These are phyloP conservation scores for Grus americana DNA, from an alignment of 2,113 vertebrate genomes.

Conservation along the genomic window DNA sequence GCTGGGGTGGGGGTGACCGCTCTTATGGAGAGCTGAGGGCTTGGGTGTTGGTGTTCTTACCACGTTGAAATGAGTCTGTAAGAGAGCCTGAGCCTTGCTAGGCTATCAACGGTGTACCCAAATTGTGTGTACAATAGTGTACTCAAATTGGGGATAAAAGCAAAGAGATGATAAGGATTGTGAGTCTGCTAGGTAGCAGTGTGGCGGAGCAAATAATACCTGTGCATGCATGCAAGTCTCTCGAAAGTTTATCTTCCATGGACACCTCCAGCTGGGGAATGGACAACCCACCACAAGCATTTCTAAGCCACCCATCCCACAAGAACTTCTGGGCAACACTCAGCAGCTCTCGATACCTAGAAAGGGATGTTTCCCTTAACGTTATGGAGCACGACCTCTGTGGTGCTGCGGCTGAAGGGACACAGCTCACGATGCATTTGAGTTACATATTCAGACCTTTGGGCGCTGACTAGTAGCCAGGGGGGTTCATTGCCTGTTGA, in stretches of 20 bases:
- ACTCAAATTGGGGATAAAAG: not conserved
- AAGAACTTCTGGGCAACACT: not conserved
- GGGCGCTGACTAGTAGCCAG: not conserved
- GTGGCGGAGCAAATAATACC: not conserved
- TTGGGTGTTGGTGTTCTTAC: not conserved
- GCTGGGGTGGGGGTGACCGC: not conserved
- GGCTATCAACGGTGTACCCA: not conserved
- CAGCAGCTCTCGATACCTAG: not conserved
- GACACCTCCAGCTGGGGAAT: not conserved
- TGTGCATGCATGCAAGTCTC: not conserved
- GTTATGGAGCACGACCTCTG: rapidly evolving
- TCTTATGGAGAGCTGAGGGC: not conserved
- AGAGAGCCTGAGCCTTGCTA: not conserved
- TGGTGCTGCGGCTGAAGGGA: not conserved
- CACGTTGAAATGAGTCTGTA: not conserved
- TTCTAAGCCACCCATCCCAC: not conserved
- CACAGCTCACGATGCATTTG: rapidly evolving
- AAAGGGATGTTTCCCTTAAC: not conserved
- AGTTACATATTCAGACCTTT: not conserved
- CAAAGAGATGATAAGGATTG: not conserved
- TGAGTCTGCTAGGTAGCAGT: not conserved
- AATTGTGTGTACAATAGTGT: too few species aligned
- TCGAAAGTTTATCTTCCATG: not conserved
- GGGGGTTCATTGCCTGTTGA: not conserved
- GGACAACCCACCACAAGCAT: not conserved